These are phyloP conservation scores for Exephanes ischioxanthus DNA, from an alignment of 2,888 invertebrate genomes.

Conservation along the genomic window DNA sequence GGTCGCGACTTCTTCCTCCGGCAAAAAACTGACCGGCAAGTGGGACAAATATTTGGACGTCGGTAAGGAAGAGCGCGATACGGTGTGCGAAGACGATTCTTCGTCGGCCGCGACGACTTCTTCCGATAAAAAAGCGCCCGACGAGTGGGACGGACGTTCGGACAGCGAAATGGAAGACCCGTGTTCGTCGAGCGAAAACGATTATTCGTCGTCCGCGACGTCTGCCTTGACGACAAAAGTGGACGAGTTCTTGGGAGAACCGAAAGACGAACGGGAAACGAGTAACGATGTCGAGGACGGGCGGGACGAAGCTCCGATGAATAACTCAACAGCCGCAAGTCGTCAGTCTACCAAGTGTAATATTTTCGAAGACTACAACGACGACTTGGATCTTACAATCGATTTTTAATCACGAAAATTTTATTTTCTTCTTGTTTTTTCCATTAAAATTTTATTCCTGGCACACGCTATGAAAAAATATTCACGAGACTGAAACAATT, in stretches of 20 bases:
- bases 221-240: not conserved
- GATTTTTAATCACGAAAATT: conserved; percentile 68
- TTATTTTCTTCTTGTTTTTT: not conserved
- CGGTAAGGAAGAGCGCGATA: not conserved
- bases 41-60: conserved; percentile 34
- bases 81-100: not conserved
- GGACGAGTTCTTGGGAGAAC: not conserved
- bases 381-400: conserved; percentile 71
- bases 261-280: not conserved
- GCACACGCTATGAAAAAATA: conserved; percentile 2
- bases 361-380: conserved; percentile 30
- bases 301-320: not conserved
- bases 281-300: not conserved
- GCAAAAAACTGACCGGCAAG: not conserved
- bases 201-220: not conserved
- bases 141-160: not conserved
- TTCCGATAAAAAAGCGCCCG: not conserved
- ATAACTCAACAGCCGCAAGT: not conserved
- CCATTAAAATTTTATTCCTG: not conserved
- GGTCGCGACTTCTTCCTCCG: not conserved
- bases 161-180: not conserved
- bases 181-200: too few relatives aligned
- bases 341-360: not conserved
- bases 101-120: not conserved
- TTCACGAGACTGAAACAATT: not conserved